Percentiles rank a stretch among this genome's conserved stretches.
phyloP scores from a whole-genome alignment of 2,797 vertebrate genomes.

The Trematomus bernacchii region DNA sequence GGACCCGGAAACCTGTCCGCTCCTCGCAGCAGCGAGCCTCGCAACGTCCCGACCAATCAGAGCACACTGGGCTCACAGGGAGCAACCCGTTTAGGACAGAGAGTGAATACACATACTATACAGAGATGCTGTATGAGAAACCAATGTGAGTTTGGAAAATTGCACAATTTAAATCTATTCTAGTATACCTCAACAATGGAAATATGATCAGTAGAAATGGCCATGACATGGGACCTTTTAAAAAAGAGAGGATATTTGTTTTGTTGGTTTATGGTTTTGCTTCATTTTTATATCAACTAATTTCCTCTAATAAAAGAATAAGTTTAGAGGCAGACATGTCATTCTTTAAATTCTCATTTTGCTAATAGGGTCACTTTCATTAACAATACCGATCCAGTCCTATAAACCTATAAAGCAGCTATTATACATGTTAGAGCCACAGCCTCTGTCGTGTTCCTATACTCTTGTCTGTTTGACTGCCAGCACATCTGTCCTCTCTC shows the following conservation, averaged over 20 bases:
- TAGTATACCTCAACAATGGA: no score
- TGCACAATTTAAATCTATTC: no score
- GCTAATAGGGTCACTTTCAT: not conserved
- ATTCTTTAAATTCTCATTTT: constrained; percentile 1
- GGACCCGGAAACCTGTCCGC: no score
- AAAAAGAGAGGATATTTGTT: constrained; percentile 13
- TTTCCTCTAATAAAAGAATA: constrained; percentile 29
- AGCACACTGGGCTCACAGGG: no score
- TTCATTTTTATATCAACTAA: constrained; percentile 23
- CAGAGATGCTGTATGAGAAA: no score
- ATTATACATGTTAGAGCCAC: not conserved
- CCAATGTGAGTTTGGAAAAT: no score
- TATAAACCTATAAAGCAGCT: not conserved
- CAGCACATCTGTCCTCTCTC: constrained; percentile 71
- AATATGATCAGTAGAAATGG: no score
- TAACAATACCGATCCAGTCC: not conserved
- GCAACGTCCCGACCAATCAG: no score
- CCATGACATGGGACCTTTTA: no score
- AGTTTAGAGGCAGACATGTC: constrained; percentile 16
- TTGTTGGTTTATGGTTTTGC: constrained; percentile 39
- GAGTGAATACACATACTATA: no score
- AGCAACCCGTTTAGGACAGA: no score
- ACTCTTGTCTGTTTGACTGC: constrained; percentile 43
- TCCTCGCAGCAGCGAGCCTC: no score
- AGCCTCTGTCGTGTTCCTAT: constrained; percentile 16